Base-by-base conservation (phyloP, 2,888 invertebrate genomes). In the Cinara cedri region DNA sequence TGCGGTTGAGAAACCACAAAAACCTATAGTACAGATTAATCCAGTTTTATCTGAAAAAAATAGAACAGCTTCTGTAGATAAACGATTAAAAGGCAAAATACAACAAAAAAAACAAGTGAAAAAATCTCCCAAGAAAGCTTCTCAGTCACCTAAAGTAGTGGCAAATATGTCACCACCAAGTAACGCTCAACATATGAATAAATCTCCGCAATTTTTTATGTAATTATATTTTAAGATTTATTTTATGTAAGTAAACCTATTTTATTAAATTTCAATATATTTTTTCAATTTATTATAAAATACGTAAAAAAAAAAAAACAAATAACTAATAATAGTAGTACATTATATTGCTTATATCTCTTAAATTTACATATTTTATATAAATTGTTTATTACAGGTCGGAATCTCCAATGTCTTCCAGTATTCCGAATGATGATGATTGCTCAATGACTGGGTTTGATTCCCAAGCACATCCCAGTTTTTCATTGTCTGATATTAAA, bases 381-480 rank as follows among this genome's bases (percentile, higher is more conserved):
- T 19, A 42, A 14, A 13, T 57, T 57, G 1, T 62, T 63, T 71
- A 21, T 74, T 42, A 16, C 3, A 78, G 76, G 76, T 78, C 76
- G 66, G 76, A 78, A 78, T 78, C 76, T 78, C 76, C 76, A 68
- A 78, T 70, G 76, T 78, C 76, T 57, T 78, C 76, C 76, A 78
- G 68, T 81, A 72, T 81, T 54, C 72, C 76, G 24, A 81, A 81
- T 66, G 82, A 80, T 60, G 82, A 82, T 55, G 82, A 82, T 80
- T 81, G 81, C 68, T 82, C 82, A 65, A 82, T 82, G 82, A 82
- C 82, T 72, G 82, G 82, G 16, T 82, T 81, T 62, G 82, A 82
- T 81, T 81, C 81, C 68, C 76, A 78, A 68, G 76, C 76, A 70
- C 76, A 78, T 60, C 76, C 76, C 66, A 78, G 76, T 78, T 78